Evolutionary conservation across 2,888 invertebrate genomes (phyloP).

Genomic region (Hydraecia micacea): DNA sequence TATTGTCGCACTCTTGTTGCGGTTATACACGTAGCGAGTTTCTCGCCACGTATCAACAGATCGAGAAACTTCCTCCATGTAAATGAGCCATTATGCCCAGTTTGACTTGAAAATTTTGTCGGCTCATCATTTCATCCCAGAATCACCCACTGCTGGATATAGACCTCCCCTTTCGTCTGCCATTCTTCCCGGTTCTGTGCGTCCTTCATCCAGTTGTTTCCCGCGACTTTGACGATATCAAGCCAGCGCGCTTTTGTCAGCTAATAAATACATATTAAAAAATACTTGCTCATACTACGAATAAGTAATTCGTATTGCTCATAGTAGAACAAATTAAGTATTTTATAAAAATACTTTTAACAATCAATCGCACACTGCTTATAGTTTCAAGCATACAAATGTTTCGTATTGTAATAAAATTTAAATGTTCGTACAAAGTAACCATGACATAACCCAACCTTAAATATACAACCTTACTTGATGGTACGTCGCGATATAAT

Average conservation of each 20-base stretch:
- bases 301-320: no score
- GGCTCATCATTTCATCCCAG: no score
- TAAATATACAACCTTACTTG: background rate
- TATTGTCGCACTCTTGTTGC: background rate
- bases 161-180: no score
- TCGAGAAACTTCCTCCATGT: background rate
- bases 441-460: background rate
- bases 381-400: background rate
- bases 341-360: background rate
- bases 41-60: background rate
- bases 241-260: background rate
- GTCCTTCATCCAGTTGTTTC: no score
- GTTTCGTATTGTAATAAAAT: conserved; percentile 1
- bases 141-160: no score
- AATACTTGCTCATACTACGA: background rate
- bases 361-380: background rate
- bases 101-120: background rate
- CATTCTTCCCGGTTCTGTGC: no score
- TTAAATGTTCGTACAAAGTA: conserved; percentile 1
- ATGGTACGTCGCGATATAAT: background rate
- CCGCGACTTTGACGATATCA: no score
- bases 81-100: background rate
- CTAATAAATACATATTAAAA: background rate
- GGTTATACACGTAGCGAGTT: background rate
- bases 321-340: background rate